Percentiles rank a stretch among this genome's conserved stretches.
Evolutionary conservation across 2,113 vertebrate genomes (phyloP).

Genomic region (Leucoraja erinaceus): DNA sequence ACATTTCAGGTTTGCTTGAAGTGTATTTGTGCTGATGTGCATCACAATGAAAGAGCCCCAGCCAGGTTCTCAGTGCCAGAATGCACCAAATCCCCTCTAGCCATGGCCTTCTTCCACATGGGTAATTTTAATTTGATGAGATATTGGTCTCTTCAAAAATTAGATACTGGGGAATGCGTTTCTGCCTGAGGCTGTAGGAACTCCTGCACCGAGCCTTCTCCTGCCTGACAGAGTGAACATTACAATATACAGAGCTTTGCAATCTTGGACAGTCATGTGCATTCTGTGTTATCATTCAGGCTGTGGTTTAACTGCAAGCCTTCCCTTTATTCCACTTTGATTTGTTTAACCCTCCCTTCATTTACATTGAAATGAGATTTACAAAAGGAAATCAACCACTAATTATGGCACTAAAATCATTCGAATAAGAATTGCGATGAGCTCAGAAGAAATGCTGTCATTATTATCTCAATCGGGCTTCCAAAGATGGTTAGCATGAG

Average conservation of each 20-base stretch:
- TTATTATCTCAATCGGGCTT: neutral
- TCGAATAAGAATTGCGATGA: neutral
- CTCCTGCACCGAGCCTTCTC: neutral
- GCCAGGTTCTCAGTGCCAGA: neutral
- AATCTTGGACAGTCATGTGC: neutral
- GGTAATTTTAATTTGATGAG: neutral
- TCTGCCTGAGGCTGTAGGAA: neutral
- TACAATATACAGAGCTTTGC: neutral
- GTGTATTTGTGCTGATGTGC: neutral
- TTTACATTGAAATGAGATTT: neutral
- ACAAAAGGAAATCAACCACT: neutral
- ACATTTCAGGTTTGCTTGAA: neutral
- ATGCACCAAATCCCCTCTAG: neutral
- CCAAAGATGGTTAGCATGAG: neutral
- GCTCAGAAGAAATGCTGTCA: neutral
- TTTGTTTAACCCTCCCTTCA: neutral
- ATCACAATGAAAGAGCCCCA: neutral
- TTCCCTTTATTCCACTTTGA: neutral
- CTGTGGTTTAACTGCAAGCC: neutral
- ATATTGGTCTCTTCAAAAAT: neutral
- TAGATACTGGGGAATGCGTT: neutral
- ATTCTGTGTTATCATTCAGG: neutral
- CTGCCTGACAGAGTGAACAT: neutral
- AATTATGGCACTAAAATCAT: neutral
- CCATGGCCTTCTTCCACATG: neutral